phyloP scores from a whole-genome alignment of 2,888 invertebrate species.

The Halictus quadricinctus region DNA sequence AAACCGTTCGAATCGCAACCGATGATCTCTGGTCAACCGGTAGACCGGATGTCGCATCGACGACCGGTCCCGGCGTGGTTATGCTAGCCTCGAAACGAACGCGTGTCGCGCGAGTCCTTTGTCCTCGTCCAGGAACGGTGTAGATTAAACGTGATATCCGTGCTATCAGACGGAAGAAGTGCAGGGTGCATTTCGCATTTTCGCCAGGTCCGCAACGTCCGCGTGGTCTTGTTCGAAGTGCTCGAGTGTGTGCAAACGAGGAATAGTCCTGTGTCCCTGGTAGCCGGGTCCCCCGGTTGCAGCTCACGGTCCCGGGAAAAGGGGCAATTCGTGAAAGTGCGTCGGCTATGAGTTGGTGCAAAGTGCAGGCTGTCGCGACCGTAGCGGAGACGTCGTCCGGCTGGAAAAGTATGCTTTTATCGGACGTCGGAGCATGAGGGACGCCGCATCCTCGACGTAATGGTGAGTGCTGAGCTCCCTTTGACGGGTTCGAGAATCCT shows the following conservation, averaged over 20 bases:
- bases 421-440: conserved; percentile 76
- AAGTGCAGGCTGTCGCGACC: conserved; percentile 52
- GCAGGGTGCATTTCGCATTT: neutral
- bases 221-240: neutral
- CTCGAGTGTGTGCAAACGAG: conserved; percentile 5
- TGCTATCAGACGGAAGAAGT: neutral
- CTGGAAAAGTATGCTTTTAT: conserved; percentile 71
- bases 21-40: neutral
- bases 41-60: neutral
- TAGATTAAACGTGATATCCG: neutral
- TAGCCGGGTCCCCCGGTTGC: neutral
- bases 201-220: neutral
- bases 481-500: neutral
- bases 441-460: conserved; percentile 76
- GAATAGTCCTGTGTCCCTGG: neutral
- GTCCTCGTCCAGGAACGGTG: neutral
- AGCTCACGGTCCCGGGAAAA: neutral
- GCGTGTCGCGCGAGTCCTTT: neutral
- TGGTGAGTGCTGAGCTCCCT: conserved; percentile 68
- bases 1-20: neutral
- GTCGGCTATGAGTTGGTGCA: conserved; percentile 61
- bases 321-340: conserved; percentile 37
- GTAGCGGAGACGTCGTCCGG: conserved; percentile 58
- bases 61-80: neutral
- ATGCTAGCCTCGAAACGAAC: neutral